Base-by-base conservation (phyloP, 2,888 invertebrate species). In the Tetragonisca angustula region DNA sequence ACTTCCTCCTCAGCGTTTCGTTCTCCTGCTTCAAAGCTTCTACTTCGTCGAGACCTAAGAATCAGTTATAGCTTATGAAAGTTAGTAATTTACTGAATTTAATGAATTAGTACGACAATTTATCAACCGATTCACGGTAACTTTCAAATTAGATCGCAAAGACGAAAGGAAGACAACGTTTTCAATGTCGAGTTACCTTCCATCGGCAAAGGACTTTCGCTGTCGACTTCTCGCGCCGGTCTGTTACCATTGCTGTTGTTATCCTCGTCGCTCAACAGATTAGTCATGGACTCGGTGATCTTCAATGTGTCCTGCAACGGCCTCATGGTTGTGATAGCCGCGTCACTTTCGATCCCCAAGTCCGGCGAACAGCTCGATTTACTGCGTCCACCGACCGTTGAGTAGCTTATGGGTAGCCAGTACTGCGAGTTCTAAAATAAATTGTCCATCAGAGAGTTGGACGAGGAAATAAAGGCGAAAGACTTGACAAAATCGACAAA, bases 261-360 rank as follows among this genome's bases (percentile, higher is more conserved):
- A 43, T 94, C 94, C 69, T 93, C 94, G 67, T 94, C 94, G 78
- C 94, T 94, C 24, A 94, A 84, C 62, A 94, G 88, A 90, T 94
- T 94, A 27, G 92, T 93, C 94, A 94, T 94, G 4, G 94, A 94
- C 83, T 94, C 94, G 4, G 94, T 94, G n/a, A 94, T 94, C 68
- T 94, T 94, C 32, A 94, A 88, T 19, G 93, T 93, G 70, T 94
- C 93, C 83, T 94, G 92, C 19, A 94, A 76, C 24, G 94, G 94
- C 76, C 94, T 92, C 56, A 91, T 91, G 11, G 91, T 92, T 0
- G 92, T 88, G 21, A 92, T 85, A 4, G 93, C 93, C 4, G 90
- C 93, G 27, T 98, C 98, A 91, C 98, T 98, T 93, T 98, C 98
- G 86, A 98, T 98, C n/a, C 98, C 98, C 91, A 98, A 96, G 94